Conservation (phyloP, 1,140 invertebrate genomes). For the Cotesia glomerata region DNA sequence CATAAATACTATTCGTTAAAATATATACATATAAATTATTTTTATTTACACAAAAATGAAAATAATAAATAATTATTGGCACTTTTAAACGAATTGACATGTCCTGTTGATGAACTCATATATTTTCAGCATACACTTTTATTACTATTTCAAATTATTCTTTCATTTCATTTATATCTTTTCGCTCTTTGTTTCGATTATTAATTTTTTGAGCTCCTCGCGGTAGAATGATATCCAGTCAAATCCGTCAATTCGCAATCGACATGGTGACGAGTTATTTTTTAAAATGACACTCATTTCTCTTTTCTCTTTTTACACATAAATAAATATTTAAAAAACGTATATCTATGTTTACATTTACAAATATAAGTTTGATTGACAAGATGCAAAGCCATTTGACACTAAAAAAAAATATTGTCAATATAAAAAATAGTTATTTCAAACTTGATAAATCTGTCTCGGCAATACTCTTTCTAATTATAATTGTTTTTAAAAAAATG, state of each 20-base stretch:
- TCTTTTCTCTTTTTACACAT: neutral
- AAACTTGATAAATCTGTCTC: no score
- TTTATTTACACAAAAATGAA: neutral
- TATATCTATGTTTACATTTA: neutral
- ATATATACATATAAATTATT: no score
- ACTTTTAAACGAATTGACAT: no score
- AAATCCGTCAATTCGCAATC: slow-evolving; percentile 1
- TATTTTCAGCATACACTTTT: neutral
- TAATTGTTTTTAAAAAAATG: no score
- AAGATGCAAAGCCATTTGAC: neutral
- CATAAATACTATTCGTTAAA: no score
- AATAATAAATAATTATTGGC: no score
- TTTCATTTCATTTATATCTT: neutral
- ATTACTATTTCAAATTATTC: neutral
- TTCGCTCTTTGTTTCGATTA: neutral
- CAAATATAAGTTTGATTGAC: neutral
- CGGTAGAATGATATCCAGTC: neutral
- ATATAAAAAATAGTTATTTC: no score
- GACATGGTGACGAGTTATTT: slow-evolving; percentile 4
- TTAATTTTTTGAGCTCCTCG: slow-evolving; percentile 11
- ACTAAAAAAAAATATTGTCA: slow-evolving; percentile 4
- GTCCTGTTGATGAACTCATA: no score
- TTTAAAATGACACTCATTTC: neutral
- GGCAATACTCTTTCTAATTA: no score
- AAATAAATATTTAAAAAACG: neutral